Evolutionary conservation across 2,113 vertebrate species (phyloP), one percentile per base, ranked within the genome.

Genomic region (Pantherophis guttatus): DNA sequence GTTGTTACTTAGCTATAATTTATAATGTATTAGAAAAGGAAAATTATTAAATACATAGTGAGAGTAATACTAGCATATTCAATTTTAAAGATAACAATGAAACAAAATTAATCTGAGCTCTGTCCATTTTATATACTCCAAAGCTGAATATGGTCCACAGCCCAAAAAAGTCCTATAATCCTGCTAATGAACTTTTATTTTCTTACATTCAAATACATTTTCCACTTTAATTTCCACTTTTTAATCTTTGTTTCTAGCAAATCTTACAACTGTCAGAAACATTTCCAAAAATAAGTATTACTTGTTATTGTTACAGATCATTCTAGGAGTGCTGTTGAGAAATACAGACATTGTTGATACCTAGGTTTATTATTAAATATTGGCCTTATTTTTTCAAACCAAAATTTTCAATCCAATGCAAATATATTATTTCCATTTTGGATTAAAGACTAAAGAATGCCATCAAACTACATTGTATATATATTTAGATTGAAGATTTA

Each of bases 151-250:
- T 81, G 6, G 33, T 81, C 33, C 33, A 21, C 33, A 44, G 33
- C 75, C 33, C 33, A 81, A 19, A 81, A 81, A 44, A 81, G 17
- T 81, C 19, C 33, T 81, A 39, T 1, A 39, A 39, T 19, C 33
- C 15, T 81, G 70, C 70, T 81, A 81, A 81, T 24, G 39, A n/a
- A 88, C 89, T 94, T 59, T 87, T 0, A 59, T 50, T 0, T 91
- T 75, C 93, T 86, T 65, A 11, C 94, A 92, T 93, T 95, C 91
- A 92, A 95, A 92, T 93, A 91, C 95, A 88, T 87, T 92, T 13
- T 86, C 55, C 92, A 90, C 53, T 52, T 86, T 95, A 87, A 92
- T 92, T 93, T 96, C 88, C 93, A 86, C 50, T 50, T 12, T 91
- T 95, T 86, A 62, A 55, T 62, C 92, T 91, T 10, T 15, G 5